phyloP scores from a whole-genome alignment of 2,113 vertebrate species.

The Brachionichthys hirsutus region DNA sequence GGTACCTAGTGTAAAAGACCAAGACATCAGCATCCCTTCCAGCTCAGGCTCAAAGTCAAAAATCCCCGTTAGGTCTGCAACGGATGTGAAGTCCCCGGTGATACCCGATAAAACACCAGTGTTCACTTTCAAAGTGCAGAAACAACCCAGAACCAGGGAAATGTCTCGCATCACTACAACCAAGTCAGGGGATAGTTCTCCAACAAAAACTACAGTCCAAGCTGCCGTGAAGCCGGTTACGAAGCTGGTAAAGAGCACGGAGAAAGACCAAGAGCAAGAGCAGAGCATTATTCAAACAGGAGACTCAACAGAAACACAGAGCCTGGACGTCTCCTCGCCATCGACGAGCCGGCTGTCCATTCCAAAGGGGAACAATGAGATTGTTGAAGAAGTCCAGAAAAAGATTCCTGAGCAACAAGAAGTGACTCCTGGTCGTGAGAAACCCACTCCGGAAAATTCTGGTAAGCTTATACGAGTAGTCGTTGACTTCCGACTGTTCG shows the following conservation, averaged over 20 bases:
- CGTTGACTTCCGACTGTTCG: too few relatives aligned
- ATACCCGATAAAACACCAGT: constrained; percentile 45
- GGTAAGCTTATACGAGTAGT: constrained; percentile 69
- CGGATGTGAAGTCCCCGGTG: constrained; percentile 55
- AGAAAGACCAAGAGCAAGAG: constrained; percentile 16
- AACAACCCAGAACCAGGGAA: constrained; percentile 24
- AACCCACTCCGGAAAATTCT: constrained; percentile 33
- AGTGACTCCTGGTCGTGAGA: constrained; percentile 20
- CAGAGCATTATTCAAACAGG: constrained; percentile 15
- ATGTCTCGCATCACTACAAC: not conserved
- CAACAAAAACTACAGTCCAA: constrained; percentile 41
- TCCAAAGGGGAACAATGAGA: constrained; percentile 44
- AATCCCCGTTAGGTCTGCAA: constrained; percentile 71
- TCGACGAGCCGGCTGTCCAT: constrained; percentile 60
- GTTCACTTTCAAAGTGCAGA: constrained; percentile 44
- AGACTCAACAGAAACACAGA: constrained; percentile 28
- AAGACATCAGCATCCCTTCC: constrained; percentile 16
- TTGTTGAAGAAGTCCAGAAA: constrained; percentile 23
- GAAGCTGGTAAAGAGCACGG: constrained; percentile 41
- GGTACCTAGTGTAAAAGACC: constrained; percentile 60
- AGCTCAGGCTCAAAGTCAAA: constrained; percentile 58
- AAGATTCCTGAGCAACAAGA: constrained; percentile 43
- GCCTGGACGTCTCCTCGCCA: not conserved
- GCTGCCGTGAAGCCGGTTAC: constrained; percentile 17
- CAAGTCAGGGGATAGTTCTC: constrained; percentile 42